These are phyloP conservation scores for Piezodorus guildinii DNA, from an alignment of 1,140 invertebrate species.

Conservation along the genomic window DNA sequence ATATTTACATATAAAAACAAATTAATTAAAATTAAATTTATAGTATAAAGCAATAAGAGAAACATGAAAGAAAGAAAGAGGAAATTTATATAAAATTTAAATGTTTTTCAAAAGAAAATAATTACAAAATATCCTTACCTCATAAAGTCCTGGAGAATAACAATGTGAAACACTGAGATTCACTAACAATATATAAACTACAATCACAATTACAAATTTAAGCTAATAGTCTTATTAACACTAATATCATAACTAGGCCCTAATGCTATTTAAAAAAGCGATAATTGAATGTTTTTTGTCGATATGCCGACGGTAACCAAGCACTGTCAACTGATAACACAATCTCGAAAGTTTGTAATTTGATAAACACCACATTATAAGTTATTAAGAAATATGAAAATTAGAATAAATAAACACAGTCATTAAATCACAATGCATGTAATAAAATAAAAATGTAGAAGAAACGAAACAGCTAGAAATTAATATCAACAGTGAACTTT, in stretches of 20 bases:
- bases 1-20: too few species aligned
- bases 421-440: neutral
- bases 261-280: conserved; percentile 6
- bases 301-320: conserved; percentile 5
- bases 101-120: neutral
- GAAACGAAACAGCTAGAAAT: neutral
- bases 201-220: conserved; percentile 13
- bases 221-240: conserved; percentile 9
- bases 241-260: conserved; percentile 15
- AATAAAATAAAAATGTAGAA: conserved; percentile 1
- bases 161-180: conserved; percentile 12
- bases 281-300: neutral
- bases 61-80: too few species aligned
- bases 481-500: neutral
- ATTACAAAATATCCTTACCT: conserved; percentile 6
- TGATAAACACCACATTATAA: neutral
- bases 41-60: too few species aligned
- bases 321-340: conserved; percentile 12
- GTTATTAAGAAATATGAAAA: neutral
- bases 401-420: conserved; percentile 6
- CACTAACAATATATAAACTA: conserved; percentile 8
- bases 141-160: neutral
- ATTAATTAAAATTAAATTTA: too few species aligned
- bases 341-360: neutral
- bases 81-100: too few species aligned